phyloP scores from a whole-genome alignment of 2,113 vertebrate species.

The Emydura subglobosa region DNA sequence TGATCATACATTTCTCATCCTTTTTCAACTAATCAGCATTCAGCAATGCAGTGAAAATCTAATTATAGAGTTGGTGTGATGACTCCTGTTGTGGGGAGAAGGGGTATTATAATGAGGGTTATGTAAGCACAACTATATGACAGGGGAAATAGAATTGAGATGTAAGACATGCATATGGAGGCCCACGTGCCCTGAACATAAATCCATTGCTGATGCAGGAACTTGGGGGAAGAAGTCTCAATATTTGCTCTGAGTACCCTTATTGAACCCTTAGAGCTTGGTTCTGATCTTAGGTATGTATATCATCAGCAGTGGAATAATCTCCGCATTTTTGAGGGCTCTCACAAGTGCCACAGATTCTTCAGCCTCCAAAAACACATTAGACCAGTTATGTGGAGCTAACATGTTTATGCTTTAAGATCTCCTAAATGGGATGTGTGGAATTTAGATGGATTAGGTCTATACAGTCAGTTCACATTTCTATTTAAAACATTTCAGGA shows the following conservation, averaged over 20 bases:
- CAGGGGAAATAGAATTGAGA: not conserved
- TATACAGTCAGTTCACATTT: not conserved
- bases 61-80: slow-evolving; percentile 58
- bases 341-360: not conserved
- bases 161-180: not conserved
- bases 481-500: not conserved
- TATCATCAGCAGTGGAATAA: not conserved
- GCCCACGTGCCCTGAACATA: not conserved
- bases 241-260: not conserved
- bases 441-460: not conserved
- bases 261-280: not conserved
- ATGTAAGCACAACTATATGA: not conserved
- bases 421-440: not conserved
- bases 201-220: not conserved
- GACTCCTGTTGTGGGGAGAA: slow-evolving; percentile 33
- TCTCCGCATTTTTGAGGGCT: not conserved
- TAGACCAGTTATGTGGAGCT: not conserved
- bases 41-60: slow-evolving; percentile 53
- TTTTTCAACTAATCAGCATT: not conserved
- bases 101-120: not conserved
- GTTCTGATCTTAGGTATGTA: not conserved
- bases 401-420: not conserved
- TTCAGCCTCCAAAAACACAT: not conserved
- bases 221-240: not conserved
- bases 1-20: slow-evolving; percentile 55